phyloP scores from a whole-genome alignment of 2,113 vertebrate species.

The Arenaria interpres region DNA sequence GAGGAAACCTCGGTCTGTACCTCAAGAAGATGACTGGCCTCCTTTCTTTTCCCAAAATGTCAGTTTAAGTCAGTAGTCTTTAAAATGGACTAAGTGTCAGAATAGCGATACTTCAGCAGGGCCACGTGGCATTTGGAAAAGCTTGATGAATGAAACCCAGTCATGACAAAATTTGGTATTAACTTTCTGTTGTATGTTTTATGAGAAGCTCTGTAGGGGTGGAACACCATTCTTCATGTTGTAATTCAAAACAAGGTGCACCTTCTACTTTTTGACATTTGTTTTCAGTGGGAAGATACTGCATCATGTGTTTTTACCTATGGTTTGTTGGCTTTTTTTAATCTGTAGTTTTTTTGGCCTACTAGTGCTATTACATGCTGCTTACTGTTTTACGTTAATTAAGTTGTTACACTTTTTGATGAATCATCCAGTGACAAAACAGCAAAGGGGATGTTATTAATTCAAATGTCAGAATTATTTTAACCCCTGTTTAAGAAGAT shows the following conservation, averaged over 20 bases:
- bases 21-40: background rate
- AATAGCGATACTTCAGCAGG: background rate
- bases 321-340: background rate
- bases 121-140: background rate
- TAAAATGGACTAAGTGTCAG: background rate
- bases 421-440: background rate
- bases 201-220: background rate
- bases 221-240: background rate
- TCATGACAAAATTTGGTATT: background rate
- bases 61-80: background rate
- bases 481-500: background rate
- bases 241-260: background rate
- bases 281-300: background rate
- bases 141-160: background rate
- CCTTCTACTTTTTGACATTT: background rate
- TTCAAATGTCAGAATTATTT: background rate
- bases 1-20: background rate
- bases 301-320: background rate
- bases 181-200: background rate
- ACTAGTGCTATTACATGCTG: accelerated
- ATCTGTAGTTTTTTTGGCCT: background rate
- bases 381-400: background rate
- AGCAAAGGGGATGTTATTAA: background rate
- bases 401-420: background rate
- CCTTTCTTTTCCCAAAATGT: background rate